Evolutionary conservation across 2,113 vertebrate genomes (phyloP), one percentile per base, ranked within the genome.

Genomic region (Herpetotheres cachinnans): DNA sequence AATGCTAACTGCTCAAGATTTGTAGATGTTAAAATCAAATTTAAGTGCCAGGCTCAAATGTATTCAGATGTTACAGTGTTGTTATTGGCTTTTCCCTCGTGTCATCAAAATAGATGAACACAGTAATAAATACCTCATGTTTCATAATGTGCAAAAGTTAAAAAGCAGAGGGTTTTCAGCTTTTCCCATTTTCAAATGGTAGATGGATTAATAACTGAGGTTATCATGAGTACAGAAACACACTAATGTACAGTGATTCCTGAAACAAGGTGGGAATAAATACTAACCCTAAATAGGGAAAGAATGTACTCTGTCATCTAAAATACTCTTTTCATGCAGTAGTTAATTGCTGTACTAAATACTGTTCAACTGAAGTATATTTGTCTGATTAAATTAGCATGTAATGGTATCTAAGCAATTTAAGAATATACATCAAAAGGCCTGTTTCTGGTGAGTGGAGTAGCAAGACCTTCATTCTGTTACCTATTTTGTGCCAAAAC

Each of bases 1-100:
- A 89, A 74, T 95, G 85, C 69, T 96, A 97, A 97, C 95, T 92
- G 83, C 96, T 97, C 90, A 97, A 97, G 96, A 98, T 98, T 97
- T 96, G 92, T 95, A 95, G 94, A 96, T 78, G 78, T 67, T 91
- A 70, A 97, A 98, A 98, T 98, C 55, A 97, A 88, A 97, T 98
- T 93, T 88, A 90, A 91, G 90, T 76, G 78, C 58, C 11, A 26
- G 88, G 89, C 65, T 95, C 77, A 96, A 90, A 96, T 89, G 11
- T 89, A 92, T 95, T 96, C 87, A 96, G 80, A 96, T 78, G 69
- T 94, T 97, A 84, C 49, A 83, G 54, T 73, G 86, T 83, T 94
- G 90, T 89, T 97, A 95, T 56, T 96, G 88, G 86, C 21, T 93
- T 81, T 93, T 82, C 30, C 26, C n/a, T 79, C 79, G 76, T 56